phyloP scores from a whole-genome alignment of 2,888 invertebrate species.

The Drosophila neonasuta region DNA sequence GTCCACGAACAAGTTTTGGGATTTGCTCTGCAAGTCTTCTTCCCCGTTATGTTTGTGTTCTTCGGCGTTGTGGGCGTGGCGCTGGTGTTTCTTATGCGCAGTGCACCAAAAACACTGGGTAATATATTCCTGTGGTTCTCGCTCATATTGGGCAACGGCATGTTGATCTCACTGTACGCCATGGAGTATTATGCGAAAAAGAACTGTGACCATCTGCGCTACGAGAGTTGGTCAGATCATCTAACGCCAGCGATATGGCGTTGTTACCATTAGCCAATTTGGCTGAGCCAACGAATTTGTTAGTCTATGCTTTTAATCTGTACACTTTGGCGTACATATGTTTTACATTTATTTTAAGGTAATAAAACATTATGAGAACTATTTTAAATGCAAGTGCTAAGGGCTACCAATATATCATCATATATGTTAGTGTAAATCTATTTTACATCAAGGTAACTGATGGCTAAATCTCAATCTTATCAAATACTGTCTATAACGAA shows the following conservation, averaged over 20 bases:
- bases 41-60: constrained; percentile 91
- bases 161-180: constrained; percentile 86
- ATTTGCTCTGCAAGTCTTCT: constrained; percentile 91
- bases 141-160: constrained; percentile 89
- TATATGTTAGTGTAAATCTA: constrained; percentile 28
- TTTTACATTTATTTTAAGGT: constrained; percentile 14
- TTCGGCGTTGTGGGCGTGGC: constrained; percentile 87
- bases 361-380: constrained; percentile 52
- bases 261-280: constrained; percentile 72
- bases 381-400: constrained; percentile 19
- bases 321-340: constrained; percentile 62
- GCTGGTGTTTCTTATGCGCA: constrained; percentile 84
- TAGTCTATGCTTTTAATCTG: constrained; percentile 41
- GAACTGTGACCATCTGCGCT: constrained; percentile 68
- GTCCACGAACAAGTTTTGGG: constrained; percentile 94
- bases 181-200: constrained; percentile 86
- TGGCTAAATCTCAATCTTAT: constrained; percentile 44
- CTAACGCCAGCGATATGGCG: constrained; percentile 84
- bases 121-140: constrained; percentile 94
- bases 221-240: constrained; percentile 70
- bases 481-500: constrained; percentile 51
- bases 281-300: constrained; percentile 16
- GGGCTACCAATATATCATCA: constrained; percentile 26
- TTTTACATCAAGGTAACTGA: constrained; percentile 66
- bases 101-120: constrained; percentile 83